Percentiles rank a stretch among this genome's conserved stretches.
Evolutionary conservation across 2,888 invertebrate genomes (phyloP).

Genomic region (Endomychus coccineus): DNA sequence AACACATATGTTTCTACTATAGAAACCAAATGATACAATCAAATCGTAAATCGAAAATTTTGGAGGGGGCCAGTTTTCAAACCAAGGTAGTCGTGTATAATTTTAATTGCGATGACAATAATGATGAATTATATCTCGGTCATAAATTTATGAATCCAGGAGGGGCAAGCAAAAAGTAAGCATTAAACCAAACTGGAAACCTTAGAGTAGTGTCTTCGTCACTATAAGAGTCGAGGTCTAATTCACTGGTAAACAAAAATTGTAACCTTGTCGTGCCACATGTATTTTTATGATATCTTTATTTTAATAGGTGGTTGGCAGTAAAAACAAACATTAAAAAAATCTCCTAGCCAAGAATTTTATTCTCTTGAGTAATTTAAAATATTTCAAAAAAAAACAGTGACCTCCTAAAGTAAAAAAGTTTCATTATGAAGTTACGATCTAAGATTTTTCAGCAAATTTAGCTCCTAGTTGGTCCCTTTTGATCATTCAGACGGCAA

Average conservation of each 20-base stretch:
- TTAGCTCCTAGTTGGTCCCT: conserved; percentile 1
- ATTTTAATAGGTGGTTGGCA: conserved; percentile 1
- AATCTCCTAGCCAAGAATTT: neutral
- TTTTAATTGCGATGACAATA: no score
- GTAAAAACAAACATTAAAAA: conserved; percentile 1
- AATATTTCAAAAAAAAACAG: conserved; percentile 2
- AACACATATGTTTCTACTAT: no score
- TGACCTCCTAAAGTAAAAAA: neutral
- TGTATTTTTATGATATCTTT: conserved; percentile 1
- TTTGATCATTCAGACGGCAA: conserved; percentile 28
- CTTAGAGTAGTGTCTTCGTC: no score
- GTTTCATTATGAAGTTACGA: neutral
- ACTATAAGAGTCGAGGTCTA: no score
- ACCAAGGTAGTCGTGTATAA: no score
- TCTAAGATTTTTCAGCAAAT: conserved; percentile 3
- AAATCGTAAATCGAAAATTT: no score
- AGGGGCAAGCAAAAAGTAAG: no score
- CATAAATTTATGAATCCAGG: no score
- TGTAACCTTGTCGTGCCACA: conserved; percentile 2
- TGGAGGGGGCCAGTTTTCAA: no score
- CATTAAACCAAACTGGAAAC: no score
- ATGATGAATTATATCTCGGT: no score
- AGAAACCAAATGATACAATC: no score
- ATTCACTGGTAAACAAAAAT: conserved; percentile 5
- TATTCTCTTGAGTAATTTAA: neutral